A percentile compares a stretch with the other conserved stretches of the same genome.
phyloP scores from a whole-genome alignment of 2,888 invertebrate species.

The Acanthosepion lycidas region DNA sequence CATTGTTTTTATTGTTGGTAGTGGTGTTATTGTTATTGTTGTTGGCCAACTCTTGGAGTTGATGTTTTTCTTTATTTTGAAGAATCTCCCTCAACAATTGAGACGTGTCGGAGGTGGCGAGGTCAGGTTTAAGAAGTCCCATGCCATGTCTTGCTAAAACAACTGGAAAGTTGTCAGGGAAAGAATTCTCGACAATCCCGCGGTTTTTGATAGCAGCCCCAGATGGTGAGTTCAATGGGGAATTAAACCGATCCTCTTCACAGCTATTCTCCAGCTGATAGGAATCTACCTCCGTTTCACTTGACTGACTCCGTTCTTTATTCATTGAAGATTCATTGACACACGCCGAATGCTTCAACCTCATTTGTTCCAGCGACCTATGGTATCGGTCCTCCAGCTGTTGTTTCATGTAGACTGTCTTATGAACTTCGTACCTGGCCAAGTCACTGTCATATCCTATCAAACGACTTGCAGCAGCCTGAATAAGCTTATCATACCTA shows the following conservation, averaged over 20 bases:
- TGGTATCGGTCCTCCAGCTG: conserved; percentile 35
- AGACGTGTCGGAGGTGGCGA: conserved; percentile 62
- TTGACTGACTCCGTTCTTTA: conserved; percentile 42
- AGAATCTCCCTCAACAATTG: conserved; percentile 91
- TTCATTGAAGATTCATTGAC: conserved; percentile 45
- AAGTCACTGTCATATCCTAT: conserved; percentile 46
- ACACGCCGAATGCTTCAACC: conserved; percentile 22
- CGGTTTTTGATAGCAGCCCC: not conserved
- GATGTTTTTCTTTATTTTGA: conserved; percentile 89
- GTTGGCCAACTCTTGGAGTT: conserved; percentile 72
- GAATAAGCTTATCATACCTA: conserved; percentile 46
- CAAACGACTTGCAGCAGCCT: conserved; percentile 47
- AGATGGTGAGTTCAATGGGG: conserved; percentile 42
- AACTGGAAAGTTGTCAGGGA: conserved; percentile 34
- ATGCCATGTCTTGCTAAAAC: conserved; percentile 42
- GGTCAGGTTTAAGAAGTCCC: conserved; percentile 50
- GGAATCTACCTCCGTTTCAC: conserved; percentile 41
- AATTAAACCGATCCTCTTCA: conserved; percentile 23
- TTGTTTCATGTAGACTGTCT: conserved; percentile 45
- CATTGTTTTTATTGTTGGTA: conserved; percentile 50
- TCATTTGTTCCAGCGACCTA: conserved; percentile 42
- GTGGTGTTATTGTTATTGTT: conserved; percentile 54
- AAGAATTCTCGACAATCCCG: not conserved
- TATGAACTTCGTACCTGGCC: conserved; percentile 39
- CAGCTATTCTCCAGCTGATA: conserved; percentile 42